phyloP scores from a whole-genome alignment of 2,888 invertebrate genomes.

The Amaurobius ferox region DNA sequence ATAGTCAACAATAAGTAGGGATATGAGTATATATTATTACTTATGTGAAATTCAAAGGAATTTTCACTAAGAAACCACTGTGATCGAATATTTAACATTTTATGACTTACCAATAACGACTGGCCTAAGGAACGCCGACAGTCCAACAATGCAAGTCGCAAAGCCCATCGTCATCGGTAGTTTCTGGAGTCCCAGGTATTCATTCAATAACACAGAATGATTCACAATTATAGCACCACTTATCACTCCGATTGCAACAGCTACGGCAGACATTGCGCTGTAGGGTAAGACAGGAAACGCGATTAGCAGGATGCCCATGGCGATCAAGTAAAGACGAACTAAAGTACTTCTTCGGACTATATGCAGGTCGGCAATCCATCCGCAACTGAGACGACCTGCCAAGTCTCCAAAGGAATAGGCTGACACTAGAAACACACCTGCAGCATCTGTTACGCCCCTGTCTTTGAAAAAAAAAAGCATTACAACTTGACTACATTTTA shows the following conservation, averaged over 20 bases:
- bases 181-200: conserved; percentile 43
- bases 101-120: conserved; percentile 63
- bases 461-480: conserved; percentile 21
- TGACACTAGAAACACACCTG: conserved; percentile 66
- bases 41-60: too few relatives aligned
- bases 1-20: too few relatives aligned
- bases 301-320: conserved; percentile 50
- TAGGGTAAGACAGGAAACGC: conserved; percentile 25
- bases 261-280: conserved; percentile 8
- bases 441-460: conserved; percentile 14
- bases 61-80: too few relatives aligned
- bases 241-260: conserved; percentile 60
- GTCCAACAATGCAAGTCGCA: conserved; percentile 40
- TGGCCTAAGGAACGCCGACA: conserved; percentile 40
- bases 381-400: conserved; percentile 67
- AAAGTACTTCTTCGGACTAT: conserved; percentile 44
- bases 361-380: conserved; percentile 68
- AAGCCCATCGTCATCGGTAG: conserved; percentile 63
- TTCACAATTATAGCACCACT: conserved; percentile 71
- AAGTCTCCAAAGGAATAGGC: conserved; percentile 72
- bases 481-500: not conserved
- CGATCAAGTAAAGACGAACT: conserved; percentile 54
- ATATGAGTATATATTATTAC: too few relatives aligned
- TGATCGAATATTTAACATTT: too few relatives aligned
- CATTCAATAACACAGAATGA: conserved; percentile 66